phyloP scores from a whole-genome alignment of 1,140 invertebrate genomes.

The Drosophila trapezifrons region DNA sequence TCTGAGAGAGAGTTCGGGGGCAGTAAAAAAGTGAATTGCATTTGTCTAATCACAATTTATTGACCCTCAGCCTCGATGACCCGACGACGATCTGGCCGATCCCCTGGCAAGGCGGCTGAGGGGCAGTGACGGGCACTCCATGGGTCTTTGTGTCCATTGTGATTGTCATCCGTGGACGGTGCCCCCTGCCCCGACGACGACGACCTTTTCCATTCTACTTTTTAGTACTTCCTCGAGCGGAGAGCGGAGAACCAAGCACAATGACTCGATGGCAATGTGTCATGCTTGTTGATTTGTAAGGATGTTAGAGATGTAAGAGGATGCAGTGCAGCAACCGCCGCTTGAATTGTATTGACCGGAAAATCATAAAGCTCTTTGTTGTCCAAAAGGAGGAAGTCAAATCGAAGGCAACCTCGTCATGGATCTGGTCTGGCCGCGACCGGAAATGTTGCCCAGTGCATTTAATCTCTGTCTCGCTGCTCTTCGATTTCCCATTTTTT shows the following conservation, averaged over 20 bases:
- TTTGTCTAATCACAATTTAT: slow-evolving; percentile 49
- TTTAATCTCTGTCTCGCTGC: slow-evolving; percentile 60
- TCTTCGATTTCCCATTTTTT: slow-evolving; percentile 67
- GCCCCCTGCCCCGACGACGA: not conserved
- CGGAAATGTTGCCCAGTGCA: slow-evolving; percentile 69
- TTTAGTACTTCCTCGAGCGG: slow-evolving; percentile 66
- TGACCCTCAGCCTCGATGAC: slow-evolving; percentile 39
- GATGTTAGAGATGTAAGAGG: slow-evolving; percentile 43
- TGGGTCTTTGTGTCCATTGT: slow-evolving; percentile 46
- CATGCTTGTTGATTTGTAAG: slow-evolving; percentile 82
- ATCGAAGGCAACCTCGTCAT: slow-evolving; percentile 61
- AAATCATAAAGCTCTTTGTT: slow-evolving; percentile 81
- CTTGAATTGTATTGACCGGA: slow-evolving; percentile 78
- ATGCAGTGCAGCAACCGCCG: slow-evolving; percentile 49
- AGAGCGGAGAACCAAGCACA: slow-evolving; percentile 16
- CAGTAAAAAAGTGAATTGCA: slow-evolving; percentile 37
- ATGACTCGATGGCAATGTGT: slow-evolving; percentile 62
- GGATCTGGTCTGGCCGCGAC: slow-evolving; percentile 19
- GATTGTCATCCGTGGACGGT: slow-evolving; percentile 34
- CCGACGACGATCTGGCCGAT: slow-evolving; percentile 15
- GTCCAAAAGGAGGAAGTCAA: slow-evolving; percentile 57
- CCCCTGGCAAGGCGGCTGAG: not conserved
- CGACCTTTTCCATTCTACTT: slow-evolving; percentile 32
- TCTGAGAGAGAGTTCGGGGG: no score
- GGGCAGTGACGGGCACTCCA: slow-evolving; percentile 37